These are phyloP conservation scores for Coturnix japonica DNA, from an alignment of 2,113 vertebrate species.

Conservation along the genomic window DNA sequence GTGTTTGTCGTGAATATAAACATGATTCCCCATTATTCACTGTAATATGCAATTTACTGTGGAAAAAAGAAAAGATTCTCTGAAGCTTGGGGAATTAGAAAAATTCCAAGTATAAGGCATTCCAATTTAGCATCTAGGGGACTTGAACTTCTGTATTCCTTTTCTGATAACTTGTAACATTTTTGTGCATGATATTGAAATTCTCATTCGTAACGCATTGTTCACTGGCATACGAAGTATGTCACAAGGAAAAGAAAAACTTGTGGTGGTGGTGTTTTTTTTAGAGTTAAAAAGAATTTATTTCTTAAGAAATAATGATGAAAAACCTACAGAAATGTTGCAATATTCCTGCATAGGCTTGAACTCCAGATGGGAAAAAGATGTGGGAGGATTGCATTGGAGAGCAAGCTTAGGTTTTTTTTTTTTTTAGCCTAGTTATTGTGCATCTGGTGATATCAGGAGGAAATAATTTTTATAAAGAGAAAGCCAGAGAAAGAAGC, in stretches of 20 bases:
- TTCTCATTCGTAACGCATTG: not conserved
- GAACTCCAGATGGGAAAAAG: not conserved
- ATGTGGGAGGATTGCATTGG: not conserved
- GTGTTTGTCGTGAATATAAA: no score
- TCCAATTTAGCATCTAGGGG: not conserved
- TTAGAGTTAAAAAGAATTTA: not conserved
- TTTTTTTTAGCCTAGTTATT: constrained; percentile 9
- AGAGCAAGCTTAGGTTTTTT: not conserved
- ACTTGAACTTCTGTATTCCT: not conserved
- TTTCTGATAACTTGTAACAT: not conserved
- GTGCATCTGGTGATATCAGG: constrained; percentile 16
- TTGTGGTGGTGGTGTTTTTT: not conserved
- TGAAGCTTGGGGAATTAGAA: not conserved
- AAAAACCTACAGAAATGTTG: not conserved
- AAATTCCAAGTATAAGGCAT: not conserved
- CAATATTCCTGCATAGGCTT: constrained; percentile 9
- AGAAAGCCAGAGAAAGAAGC: not conserved
- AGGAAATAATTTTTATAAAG: constrained; percentile 22
- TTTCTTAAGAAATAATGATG: not conserved
- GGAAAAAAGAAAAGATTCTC: not conserved
- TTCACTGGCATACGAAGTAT: not conserved
- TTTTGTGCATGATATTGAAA: not conserved
- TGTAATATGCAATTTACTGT: not conserved
- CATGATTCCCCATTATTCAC: not conserved
- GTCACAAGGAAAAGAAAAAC: not conserved